Percentiles rank a stretch among this genome's conserved stretches.
Evolutionary conservation across 2,888 invertebrate genomes (phyloP).

Genomic region (Melanargia galathea): DNA sequence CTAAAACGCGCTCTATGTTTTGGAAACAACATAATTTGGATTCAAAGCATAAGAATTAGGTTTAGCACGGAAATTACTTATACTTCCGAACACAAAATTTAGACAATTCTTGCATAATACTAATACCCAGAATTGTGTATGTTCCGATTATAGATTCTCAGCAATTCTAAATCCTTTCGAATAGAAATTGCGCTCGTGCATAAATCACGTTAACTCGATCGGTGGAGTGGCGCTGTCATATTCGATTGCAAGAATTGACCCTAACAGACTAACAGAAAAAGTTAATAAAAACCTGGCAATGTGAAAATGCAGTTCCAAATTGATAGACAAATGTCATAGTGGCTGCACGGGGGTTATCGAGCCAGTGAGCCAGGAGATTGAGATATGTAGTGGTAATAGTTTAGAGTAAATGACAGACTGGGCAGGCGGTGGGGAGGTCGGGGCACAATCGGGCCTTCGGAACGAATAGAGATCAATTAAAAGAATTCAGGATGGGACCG

Average conservation of each 20-base stretch:
- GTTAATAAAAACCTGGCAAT: conserved; percentile 6
- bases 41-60: no score
- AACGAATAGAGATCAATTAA: conserved; percentile 70
- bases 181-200: not conserved
- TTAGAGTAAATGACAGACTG: conserved; percentile 27
- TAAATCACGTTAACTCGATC: conserved; percentile 1
- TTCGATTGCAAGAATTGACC: conserved; percentile 11
- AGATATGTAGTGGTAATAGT: conserved; percentile 25
- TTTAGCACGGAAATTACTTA: no score
- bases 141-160: not conserved
- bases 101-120: no score
- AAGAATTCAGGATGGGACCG: conserved; percentile 50
- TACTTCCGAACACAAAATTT: no score
- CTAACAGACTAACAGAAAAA: conserved; percentile 10
- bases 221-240: not conserved
- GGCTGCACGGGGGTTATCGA: conserved; percentile 8
- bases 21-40: no score
- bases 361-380: conserved; percentile 16
- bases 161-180: not conserved
- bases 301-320: conserved; percentile 11
- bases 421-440: conserved; percentile 14
- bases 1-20: no score
- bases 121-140: no score
- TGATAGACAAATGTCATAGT: conserved; percentile 16
- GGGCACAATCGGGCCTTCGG: conserved; percentile 51